A percentile compares a stretch with the other conserved stretches of the same genome.
phyloP scores from a whole-genome alignment of 2,113 vertebrate genomes.

The Malurus elegans region DNA sequence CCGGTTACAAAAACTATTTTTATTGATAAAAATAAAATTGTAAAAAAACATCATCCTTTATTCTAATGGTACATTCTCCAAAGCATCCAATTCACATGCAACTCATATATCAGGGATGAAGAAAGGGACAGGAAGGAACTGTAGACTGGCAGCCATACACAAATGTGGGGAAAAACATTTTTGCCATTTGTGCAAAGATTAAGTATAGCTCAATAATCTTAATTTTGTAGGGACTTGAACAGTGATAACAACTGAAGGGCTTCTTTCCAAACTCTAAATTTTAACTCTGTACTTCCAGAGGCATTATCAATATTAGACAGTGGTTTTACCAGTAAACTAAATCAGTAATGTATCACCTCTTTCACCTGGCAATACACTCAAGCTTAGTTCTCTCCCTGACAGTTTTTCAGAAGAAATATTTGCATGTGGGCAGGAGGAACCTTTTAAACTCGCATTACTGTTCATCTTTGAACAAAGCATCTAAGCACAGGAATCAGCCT shows the following conservation, averaged over 20 bases:
- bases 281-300: neutral
- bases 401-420: neutral
- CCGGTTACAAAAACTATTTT: neutral
- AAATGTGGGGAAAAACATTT: neutral
- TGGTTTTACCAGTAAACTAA: neutral
- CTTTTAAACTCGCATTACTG: neutral
- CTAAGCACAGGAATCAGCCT: neutral
- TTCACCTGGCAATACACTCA: neutral
- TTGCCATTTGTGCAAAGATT: neutral
- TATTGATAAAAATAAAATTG: neutral
- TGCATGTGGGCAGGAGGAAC: neutral
- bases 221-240: neutral
- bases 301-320: neutral
- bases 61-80: neutral
- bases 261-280: neutral
- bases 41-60: neutral
- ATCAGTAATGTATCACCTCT: neutral
- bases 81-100: neutral
- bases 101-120: fast-evolving
- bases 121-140: neutral
- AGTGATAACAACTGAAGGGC: neutral
- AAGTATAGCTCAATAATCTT: neutral
- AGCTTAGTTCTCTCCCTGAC: neutral
- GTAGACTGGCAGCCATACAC: neutral
- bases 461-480: neutral